Evolutionary conservation across 2,113 vertebrate genomes (phyloP), one percentile per base, ranked within the genome.

Genomic region (Malurus alboscapulatus): DNA sequence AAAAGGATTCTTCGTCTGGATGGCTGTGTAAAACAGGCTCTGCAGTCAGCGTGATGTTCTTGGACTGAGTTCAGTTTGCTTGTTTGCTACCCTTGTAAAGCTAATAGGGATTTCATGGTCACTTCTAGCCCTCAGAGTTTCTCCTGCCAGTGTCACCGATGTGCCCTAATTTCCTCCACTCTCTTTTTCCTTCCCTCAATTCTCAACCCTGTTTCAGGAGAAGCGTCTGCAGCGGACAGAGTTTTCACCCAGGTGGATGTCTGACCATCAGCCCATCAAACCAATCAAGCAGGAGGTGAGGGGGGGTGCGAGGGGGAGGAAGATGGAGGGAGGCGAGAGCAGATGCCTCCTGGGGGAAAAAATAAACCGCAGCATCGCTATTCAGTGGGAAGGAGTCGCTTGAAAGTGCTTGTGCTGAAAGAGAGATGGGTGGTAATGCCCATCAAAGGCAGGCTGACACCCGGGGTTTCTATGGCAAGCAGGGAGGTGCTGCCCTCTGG

Each of bases 161-260:
- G 81, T 82, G 58, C 90, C 89, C 90, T 96, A 96, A 97, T 96
- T 88, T 96, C 96, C 90, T 96, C 95, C 90, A 94, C 97, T 96
- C 88, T 96, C 73, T 95, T 92, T 94, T 95, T 95, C 88, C 92
- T 95, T 94, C 75, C 92, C 92, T 95, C 93, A 87, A 87, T 79
- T 89, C 90, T 93, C 93, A 91, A 91, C 88, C 90, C 93, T 45
- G 85, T 96, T 96, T 82, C 95, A 99, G 98, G 99, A 98, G 96
- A 98, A 98, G 78, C 98, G 98, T 96, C 97, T 98, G 92, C 98
- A 98, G 92, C 97, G 97, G 96, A 98, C 98, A 96, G 98, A 98
- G 61, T 98, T 98, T 71, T 95, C 97, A 34, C 97, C 98, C 69
- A 97, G 97, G 91, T 97, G 98, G 86, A 97, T 96, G 84, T 98